Conservation (phyloP, 92 coral and sea anemone genomes). For the Umimayanthus chanpuru region DNA sequence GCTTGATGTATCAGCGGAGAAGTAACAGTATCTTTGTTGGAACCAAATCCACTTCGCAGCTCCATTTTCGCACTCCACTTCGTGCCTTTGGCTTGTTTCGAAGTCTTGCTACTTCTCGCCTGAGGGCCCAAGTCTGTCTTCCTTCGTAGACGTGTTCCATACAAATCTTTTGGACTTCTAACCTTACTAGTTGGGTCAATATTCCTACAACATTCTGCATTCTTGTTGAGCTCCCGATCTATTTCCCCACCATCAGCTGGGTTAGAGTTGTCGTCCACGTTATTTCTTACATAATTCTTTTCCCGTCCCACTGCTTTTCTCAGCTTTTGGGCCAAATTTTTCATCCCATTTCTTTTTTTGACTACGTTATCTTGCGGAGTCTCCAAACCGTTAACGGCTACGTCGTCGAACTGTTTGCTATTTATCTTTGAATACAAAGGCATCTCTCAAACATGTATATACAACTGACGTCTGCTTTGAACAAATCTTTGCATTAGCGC, state of each 20-base stretch:
- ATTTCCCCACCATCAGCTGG: not conserved
- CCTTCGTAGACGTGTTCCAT: not conserved
- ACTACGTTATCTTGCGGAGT: not conserved
- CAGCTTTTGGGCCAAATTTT: conserved; percentile 7
- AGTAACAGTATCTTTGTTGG: not conserved
- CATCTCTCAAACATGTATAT: not conserved
- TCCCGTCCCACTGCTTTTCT: conserved; percentile 13
- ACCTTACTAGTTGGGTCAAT: not conserved
- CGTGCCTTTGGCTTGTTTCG: not conserved
- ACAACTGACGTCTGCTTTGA: not conserved
- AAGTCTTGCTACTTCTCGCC: not conserved
- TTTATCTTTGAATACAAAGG: not conserved
- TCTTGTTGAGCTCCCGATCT: not conserved
- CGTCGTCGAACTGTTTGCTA: not conserved
- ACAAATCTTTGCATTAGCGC: too few species aligned
- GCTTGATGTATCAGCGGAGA: conserved; percentile 20
- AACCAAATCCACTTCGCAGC: conserved; percentile 23
- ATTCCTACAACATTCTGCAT: not conserved
- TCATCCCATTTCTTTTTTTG: conserved; percentile 10
- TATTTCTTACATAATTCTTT: conserved; percentile 15
- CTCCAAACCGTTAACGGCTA: not conserved
- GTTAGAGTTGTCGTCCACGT: not conserved
- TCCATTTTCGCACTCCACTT: conserved; percentile 14
- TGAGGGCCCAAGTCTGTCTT: not conserved
- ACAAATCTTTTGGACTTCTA: conserved; percentile 8